Conservation (phyloP, 2,797 vertebrate genomes). For the Valencia hispanica region DNA sequence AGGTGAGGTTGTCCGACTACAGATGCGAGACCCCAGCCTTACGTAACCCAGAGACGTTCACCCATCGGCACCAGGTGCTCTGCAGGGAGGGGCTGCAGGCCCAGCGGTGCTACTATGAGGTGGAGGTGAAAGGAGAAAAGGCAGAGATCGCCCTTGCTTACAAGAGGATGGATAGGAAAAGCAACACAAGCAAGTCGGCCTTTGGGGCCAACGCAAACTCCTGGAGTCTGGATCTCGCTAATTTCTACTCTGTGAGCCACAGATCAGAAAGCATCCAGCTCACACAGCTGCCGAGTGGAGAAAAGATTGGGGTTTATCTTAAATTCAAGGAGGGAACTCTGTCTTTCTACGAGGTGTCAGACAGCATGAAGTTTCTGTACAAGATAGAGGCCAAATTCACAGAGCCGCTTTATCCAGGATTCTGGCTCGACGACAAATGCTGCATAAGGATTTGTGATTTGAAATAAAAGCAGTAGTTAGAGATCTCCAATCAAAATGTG, state of each 20-base stretch:
- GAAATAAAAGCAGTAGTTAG: background rate
- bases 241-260: conserved; percentile 66
- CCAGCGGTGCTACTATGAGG: conserved; percentile 69
- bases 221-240: conserved; percentile 71
- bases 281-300: conserved; percentile 10
- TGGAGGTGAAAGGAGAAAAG: conserved; percentile 61
- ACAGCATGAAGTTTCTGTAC: conserved; percentile 67
- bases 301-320: conserved; percentile 65
- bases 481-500: background rate
- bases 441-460: conserved; percentile 66
- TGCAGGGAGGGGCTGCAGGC: conserved; percentile 64
- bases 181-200: conserved; percentile 25
- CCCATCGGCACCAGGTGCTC: conserved; percentile 54
- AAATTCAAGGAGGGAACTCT: conserved; percentile 59
- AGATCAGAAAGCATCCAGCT: conserved; percentile 30
- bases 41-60: conserved; percentile 38
- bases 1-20: conserved; percentile 33
- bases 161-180: conserved; percentile 56
- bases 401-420: conserved; percentile 69
- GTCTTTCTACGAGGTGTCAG: conserved; percentile 69
- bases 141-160: conserved; percentile 70
- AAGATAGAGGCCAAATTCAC: conserved; percentile 47
- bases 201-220: conserved; percentile 67
- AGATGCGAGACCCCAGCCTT: fast-evolving
- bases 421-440: conserved; percentile 67